These are phyloP conservation scores for Lepidocolaptes lacrymiger DNA, from an alignment of 2,797 vertebrate species.

Conservation along the genomic window DNA sequence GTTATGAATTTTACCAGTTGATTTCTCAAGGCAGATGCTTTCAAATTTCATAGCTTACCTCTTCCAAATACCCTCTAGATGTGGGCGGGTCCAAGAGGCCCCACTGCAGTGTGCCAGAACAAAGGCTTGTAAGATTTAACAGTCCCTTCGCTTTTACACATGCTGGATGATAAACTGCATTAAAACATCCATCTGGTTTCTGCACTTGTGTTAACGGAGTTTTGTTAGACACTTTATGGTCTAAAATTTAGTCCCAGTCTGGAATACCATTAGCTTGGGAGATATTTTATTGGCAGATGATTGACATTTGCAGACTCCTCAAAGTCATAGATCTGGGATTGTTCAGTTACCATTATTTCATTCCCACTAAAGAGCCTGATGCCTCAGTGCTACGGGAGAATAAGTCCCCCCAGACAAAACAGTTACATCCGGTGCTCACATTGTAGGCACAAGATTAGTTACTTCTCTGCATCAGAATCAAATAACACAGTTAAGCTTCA, in stretches of 20 bases:
- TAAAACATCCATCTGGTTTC: background rate
- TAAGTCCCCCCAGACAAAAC: background rate
- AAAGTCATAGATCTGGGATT: background rate
- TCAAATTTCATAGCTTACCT: background rate
- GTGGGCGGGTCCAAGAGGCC: background rate
- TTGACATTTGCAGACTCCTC: background rate
- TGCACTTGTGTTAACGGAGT: background rate
- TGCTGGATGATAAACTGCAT: background rate
- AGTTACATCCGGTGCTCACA: background rate
- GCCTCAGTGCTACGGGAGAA: background rate
- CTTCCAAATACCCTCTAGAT: background rate
- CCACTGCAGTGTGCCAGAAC: background rate
- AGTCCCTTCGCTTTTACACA: background rate
- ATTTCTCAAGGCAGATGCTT: background rate
- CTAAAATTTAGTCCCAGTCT: background rate
- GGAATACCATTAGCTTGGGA: background rate
- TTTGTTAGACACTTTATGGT: background rate
- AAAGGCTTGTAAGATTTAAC: background rate
- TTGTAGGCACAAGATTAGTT: background rate
- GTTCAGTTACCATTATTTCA: accelerated
- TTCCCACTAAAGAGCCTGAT: background rate
- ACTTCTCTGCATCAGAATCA: background rate
- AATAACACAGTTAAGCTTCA: background rate
- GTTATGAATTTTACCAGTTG: background rate
- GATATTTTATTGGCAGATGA: background rate